Conservation (phyloP, 2,113 vertebrate genomes). For the Lampris incognitus region DNA sequence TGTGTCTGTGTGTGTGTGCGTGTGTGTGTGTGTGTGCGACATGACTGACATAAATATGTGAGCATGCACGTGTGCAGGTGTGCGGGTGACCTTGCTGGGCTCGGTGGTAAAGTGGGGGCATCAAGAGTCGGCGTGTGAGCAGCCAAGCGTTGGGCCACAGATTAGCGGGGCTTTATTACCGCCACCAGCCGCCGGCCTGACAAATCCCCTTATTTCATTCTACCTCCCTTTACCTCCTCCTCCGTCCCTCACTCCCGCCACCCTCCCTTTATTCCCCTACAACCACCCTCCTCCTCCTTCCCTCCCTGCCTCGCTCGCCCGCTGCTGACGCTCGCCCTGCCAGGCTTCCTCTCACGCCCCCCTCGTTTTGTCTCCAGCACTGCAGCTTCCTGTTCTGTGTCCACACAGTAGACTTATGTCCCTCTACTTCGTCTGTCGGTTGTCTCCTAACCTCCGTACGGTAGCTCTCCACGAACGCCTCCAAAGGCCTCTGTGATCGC, state of each 20-base stretch:
- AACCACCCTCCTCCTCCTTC: slow-evolving; percentile 26
- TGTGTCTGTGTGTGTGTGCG: slow-evolving; percentile 32
- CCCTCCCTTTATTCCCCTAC: slow-evolving; percentile 54
- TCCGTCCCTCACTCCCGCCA: slow-evolving; percentile 47
- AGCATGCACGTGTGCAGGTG: slow-evolving; percentile 61
- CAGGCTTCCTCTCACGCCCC: slow-evolving; percentile 23
- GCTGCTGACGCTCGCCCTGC: slow-evolving; percentile 20
- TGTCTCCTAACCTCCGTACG: slow-evolving; percentile 40
- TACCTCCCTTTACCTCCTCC: slow-evolving; percentile 72
- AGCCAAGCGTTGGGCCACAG: slow-evolving; percentile 84
- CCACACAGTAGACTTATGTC: no score
- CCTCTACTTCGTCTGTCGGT: slow-evolving; percentile 35
- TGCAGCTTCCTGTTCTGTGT: no score
- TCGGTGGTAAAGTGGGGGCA: slow-evolving; percentile 81
- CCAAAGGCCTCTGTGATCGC: slow-evolving; percentile 25
- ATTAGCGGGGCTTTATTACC: slow-evolving; percentile 89
- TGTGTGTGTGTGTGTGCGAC: slow-evolving; percentile 32
- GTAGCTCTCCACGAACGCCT: slow-evolving; percentile 29
- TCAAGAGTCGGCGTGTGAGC: slow-evolving; percentile 80
- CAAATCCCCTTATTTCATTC: slow-evolving; percentile 87
- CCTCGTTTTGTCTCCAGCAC: not conserved
- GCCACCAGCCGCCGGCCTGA: slow-evolving; percentile 83
- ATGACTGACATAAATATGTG: slow-evolving; percentile 29
- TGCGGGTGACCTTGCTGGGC: slow-evolving; percentile 84
- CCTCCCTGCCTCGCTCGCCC: slow-evolving; percentile 17